phyloP scores from a whole-genome alignment of 2,113 vertebrate genomes.

The Laticauda laticaudata region DNA sequence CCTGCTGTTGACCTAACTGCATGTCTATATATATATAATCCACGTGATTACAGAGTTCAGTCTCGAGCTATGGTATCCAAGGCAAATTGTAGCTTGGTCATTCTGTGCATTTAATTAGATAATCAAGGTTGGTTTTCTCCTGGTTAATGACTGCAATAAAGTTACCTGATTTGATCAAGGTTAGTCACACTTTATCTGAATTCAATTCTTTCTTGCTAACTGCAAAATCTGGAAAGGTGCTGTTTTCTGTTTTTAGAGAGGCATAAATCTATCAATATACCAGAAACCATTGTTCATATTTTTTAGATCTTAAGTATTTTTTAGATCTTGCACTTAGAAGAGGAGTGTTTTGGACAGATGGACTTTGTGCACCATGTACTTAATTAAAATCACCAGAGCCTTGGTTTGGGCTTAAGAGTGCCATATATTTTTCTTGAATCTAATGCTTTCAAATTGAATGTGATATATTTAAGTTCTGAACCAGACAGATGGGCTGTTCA shows the following conservation, averaged over 20 bases:
- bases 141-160: not conserved
- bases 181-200: not conserved
- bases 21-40: not conserved
- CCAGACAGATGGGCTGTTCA: conserved; percentile 40
- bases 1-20: not conserved
- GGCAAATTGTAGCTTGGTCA: not conserved
- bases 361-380: not conserved
- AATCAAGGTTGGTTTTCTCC: not conserved
- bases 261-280: accelerated
- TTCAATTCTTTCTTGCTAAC: not conserved
- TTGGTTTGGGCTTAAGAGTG: not conserved
- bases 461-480: not conserved
- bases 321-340: not conserved
- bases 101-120: not conserved
- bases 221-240: not conserved
- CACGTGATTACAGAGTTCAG: not conserved
- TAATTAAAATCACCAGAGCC: not conserved
- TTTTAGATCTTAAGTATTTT: not conserved
- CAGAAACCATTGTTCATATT: not conserved
- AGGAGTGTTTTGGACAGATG: conserved; percentile 26
- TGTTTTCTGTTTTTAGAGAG: not conserved
- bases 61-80: not conserved
- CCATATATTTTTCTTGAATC: not conserved
- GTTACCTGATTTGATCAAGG: not conserved
- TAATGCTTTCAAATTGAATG: not conserved